Conservation (phyloP, 2,113 vertebrate species). For the Pseudopipra pipra region DNA sequence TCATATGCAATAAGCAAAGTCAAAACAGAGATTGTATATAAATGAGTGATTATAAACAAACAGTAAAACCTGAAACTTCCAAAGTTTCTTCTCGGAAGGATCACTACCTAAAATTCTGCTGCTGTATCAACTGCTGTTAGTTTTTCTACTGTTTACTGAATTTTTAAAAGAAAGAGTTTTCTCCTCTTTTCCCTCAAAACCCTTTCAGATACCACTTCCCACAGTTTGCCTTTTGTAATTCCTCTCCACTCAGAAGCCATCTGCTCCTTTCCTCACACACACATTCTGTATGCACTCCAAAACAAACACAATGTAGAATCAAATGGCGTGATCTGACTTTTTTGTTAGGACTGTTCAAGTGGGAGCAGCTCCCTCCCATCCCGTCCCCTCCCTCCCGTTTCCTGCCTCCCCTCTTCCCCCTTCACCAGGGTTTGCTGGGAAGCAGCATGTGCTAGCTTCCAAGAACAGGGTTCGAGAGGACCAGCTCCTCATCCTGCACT, state of each 20-base stretch:
- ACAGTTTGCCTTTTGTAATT: slow-evolving; percentile 4
- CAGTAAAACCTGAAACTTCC: background rate
- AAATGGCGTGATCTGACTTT: background rate
- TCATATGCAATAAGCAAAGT: background rate
- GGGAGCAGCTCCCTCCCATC: background rate
- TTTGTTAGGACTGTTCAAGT: background rate
- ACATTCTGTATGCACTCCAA: background rate
- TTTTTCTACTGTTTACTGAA: background rate
- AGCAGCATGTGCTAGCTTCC: background rate
- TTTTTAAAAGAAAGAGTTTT: background rate
- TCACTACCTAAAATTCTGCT: background rate
- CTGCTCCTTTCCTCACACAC: slow-evolving; percentile 25
- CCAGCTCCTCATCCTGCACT: background rate
- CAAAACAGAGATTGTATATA: background rate
- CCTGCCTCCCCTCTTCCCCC: background rate
- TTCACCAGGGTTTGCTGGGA: background rate
- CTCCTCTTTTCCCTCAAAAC: background rate
- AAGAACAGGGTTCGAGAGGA: background rate
- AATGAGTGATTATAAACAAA: background rate
- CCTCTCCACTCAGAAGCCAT: slow-evolving; percentile 37
- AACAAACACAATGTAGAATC: slow-evolving; percentile 19
- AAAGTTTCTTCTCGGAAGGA: background rate
- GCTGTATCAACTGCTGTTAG: background rate
- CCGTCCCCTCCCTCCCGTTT: background rate
- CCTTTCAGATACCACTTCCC: slow-evolving; percentile 22